Evolutionary conservation across 2,113 vertebrate species (phyloP).

Genomic region (Sapajus apella): DNA sequence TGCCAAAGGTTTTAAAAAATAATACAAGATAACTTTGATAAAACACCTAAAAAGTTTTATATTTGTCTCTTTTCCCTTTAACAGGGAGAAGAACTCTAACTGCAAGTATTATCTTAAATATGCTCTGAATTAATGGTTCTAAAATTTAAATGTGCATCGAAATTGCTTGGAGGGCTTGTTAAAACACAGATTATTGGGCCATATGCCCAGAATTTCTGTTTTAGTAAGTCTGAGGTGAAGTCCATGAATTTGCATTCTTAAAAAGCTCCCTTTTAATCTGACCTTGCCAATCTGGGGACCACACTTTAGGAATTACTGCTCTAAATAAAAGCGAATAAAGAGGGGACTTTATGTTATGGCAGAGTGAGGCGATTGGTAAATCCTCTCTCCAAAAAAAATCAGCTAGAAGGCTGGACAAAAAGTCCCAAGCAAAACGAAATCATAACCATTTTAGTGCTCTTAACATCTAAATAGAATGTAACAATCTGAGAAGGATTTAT

Average conservation of each 20-base stretch:
- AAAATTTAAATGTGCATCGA: not conserved
- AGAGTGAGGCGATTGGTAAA: not conserved
- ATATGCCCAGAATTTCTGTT: not conserved
- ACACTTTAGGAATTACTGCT: not conserved
- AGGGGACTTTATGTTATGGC: not conserved
- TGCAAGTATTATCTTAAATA: not conserved
- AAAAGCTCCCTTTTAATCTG: not conserved
- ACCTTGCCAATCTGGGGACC: not conserved
- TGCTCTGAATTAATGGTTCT: not conserved
- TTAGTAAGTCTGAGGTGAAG: not conserved
- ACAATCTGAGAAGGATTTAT: not conserved
- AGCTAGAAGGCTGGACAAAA: not conserved
- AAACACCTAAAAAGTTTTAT: not conserved
- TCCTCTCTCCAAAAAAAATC: not conserved
- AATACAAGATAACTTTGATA: not conserved
- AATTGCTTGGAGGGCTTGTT: not conserved
- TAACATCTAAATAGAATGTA: not conserved
- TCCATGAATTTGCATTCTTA: not conserved
- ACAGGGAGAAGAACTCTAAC: not conserved
- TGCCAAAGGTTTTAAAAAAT: conserved; percentile 1
- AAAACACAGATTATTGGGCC: not conserved
- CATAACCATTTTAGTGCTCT: not conserved
- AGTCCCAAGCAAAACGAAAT: not conserved
- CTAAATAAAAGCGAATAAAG: not conserved
- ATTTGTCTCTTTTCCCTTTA: not conserved